Conservation (phyloP, 92 coral and sea anemone species). For the Blastomussa wellsi region DNA sequence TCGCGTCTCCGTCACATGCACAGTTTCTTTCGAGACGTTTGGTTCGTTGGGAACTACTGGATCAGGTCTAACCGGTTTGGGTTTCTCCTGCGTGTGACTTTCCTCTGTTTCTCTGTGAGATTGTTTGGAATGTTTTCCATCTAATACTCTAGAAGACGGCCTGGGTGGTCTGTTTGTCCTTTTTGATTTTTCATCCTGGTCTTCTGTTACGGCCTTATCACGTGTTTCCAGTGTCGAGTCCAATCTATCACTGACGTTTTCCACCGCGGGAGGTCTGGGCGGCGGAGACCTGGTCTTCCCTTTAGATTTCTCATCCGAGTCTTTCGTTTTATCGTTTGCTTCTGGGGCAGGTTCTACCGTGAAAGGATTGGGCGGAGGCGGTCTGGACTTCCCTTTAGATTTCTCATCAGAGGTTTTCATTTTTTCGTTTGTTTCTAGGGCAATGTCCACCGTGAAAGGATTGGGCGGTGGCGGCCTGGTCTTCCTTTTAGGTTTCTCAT, state of each 20-base stretch:
- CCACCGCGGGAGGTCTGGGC: constrained; percentile 13
- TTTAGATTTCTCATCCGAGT: constrained; percentile 3
- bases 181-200: constrained; percentile 5
- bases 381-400: constrained; percentile 6
- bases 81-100: constrained; percentile 32
- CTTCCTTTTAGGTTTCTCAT: constrained; percentile 12
- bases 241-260: neutral
- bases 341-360: neutral
- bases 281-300: constrained; percentile 34
- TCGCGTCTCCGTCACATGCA: constrained; percentile 6
- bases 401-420: neutral
- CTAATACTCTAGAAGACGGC: constrained; percentile 9
- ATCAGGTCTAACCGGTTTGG: constrained; percentile 74
- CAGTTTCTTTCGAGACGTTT: neutral
- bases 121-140: constrained; percentile 3
- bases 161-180: constrained; percentile 18
- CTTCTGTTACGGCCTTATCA: neutral
- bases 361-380: constrained; percentile 31
- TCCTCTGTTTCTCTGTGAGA: neutral
- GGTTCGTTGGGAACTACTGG: constrained; percentile 27
- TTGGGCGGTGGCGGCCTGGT: constrained; percentile 22
- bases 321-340: neutral
- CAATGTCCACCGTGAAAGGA: too few species aligned
- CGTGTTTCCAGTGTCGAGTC: neutral
- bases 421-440: neutral